Percentiles rank a stretch among this genome's conserved stretches.
These are phyloP conservation scores for Atlantisia rogersi DNA, from an alignment of 2,113 vertebrate species.

Conservation along the genomic window DNA sequence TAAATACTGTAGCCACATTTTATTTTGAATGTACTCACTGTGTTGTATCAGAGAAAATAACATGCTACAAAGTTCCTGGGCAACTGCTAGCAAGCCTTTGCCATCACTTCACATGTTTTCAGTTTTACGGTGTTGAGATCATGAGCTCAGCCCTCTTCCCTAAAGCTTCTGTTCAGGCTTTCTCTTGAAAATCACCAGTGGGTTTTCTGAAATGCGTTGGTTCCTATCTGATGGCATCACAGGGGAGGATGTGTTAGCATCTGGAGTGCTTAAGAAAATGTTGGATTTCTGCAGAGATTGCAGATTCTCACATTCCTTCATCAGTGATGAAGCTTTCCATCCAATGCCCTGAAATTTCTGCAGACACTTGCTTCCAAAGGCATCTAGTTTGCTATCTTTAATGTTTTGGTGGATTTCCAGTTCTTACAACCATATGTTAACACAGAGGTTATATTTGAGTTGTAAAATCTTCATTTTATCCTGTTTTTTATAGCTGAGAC, in stretches of 20 bases:
- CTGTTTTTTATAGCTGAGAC: background rate
- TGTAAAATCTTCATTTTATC: slow-evolving; percentile 5
- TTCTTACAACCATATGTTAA: slow-evolving; percentile 28
- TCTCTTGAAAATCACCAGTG: background rate
- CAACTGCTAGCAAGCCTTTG: background rate
- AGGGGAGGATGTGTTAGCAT: slow-evolving; percentile 5
- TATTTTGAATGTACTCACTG: background rate
- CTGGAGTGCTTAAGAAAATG: slow-evolving; percentile 10
- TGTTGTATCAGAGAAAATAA: background rate
- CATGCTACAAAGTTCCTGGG: background rate
- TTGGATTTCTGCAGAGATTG: background rate
- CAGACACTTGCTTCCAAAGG: background rate
- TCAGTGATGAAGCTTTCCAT: background rate
- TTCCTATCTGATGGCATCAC: background rate
- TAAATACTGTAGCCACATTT: background rate
- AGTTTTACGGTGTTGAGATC: background rate
- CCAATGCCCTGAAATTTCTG: background rate
- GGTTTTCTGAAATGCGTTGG: background rate
- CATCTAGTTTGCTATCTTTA: background rate
- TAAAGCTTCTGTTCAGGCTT: background rate
- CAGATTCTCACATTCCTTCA: slow-evolving; percentile 9
- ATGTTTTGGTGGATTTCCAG: slow-evolving; percentile 32
- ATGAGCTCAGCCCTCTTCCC: background rate
- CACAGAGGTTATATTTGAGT: slow-evolving; percentile 18
- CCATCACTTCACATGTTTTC: background rate